Evolutionary conservation across 2,113 vertebrate species (phyloP), one percentile per base, ranked within the genome.

Genomic region (Nothobranchius furzeri): DNA sequence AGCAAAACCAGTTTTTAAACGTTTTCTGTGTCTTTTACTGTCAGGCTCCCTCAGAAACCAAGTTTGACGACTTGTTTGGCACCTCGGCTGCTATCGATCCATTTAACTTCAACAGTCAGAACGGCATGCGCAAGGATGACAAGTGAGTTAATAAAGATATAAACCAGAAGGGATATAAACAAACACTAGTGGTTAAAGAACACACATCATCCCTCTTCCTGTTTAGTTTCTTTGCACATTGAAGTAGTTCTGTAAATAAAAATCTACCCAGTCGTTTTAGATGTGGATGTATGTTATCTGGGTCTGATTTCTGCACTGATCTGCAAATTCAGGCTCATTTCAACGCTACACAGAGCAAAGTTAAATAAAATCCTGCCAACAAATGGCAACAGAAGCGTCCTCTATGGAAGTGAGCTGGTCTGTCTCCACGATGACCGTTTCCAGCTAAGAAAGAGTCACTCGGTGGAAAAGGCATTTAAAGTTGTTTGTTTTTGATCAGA

Each of bases 31-130:
- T 49, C 63, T n/a, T 60, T 25, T 25, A 7, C 43, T 45, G 45
- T 0, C 82, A 99, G 97, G 90, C 78, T 72, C 85, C 93, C 4
- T 89, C 93, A 65, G 97, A 99, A 86, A 96, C 93, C 65, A 96
- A 95, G 75, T 99, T 98, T 17, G 96, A 98, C 1, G 95, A 98
- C 86, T 88, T 98, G 87, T 98, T 98, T 2, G 98, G 98, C 77
- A 98, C 95, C 64, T 93, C 96, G 0, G 93, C 95, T 14, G 89
- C 95, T 59, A 93, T 89, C 0, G 96, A 98, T 68, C 95, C 96
- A 0, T 98, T 98, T 88, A 98, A 98, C 90, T 99, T 99, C 87
- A 97, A 95, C 92, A 94, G 88, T 88, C 98, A 99, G 83, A 98
- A 98, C 0, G 96, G 97, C 66, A 94, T 96, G 93, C 94, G 89